phyloP scores from a whole-genome alignment of 2,113 vertebrate genomes.

The Xenopus borealis region DNA sequence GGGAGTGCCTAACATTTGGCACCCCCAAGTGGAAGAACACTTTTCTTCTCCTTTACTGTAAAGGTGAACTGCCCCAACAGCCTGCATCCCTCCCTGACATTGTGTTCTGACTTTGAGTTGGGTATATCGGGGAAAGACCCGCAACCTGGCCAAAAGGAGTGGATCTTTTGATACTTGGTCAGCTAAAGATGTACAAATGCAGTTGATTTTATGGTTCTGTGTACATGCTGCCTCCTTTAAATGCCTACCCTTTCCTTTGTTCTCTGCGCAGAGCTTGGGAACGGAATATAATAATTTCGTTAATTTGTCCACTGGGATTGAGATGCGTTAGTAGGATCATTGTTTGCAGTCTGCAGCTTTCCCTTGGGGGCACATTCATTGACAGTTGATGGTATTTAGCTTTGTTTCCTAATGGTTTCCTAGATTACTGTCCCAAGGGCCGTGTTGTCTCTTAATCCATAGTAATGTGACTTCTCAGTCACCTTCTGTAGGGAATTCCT shows the following conservation, averaged over 20 bases:
- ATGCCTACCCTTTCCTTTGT: not conserved
- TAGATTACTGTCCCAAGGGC: not conserved
- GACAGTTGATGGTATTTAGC: not conserved
- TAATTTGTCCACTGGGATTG: not conserved
- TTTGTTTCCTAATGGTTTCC: conserved; percentile 1
- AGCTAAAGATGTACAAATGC: too few relatives aligned
- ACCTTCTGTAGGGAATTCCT: too few relatives aligned
- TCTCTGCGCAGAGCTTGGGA: not conserved
- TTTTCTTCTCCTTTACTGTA: too few relatives aligned
- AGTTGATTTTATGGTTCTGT: too few relatives aligned
- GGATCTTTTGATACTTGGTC: too few relatives aligned
- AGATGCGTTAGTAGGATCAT: not conserved
- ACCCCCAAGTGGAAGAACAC: too few relatives aligned
- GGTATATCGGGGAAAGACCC: too few relatives aligned
- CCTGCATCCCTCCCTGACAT: too few relatives aligned
- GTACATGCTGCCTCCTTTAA: not conserved
- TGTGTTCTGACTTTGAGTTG: too few relatives aligned
- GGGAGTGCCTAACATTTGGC: too few relatives aligned
- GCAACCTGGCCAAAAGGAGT: too few relatives aligned
- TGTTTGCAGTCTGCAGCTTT: not conserved
- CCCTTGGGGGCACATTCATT: not conserved
- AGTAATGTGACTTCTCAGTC: not conserved
- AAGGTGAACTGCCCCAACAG: too few relatives aligned
- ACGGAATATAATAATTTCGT: not conserved
- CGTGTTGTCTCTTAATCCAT: not conserved